Evolutionary conservation across 2,797 vertebrate genomes (phyloP).

Genomic region (Danio kyathit): DNA sequence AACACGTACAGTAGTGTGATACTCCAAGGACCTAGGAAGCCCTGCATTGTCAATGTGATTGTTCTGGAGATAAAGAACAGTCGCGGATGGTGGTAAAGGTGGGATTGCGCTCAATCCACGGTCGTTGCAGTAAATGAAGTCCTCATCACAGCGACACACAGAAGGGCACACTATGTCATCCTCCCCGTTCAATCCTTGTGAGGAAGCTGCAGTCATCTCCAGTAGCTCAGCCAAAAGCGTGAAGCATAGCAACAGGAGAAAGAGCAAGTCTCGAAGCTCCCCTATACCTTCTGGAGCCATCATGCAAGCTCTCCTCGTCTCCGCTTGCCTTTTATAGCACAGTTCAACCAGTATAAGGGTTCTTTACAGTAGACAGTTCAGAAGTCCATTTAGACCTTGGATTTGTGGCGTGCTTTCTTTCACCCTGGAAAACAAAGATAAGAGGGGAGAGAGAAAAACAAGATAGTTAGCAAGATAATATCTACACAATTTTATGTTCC

Average conservation of each 20-base stretch:
- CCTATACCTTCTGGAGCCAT: constrained; percentile 76
- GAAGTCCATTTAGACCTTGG: constrained; percentile 4
- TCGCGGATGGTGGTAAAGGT: constrained; percentile 87
- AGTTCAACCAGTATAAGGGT: constrained; percentile 25
- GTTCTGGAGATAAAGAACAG: constrained; percentile 96
- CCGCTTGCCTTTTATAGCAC: constrained; percentile 14
- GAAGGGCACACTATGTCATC: constrained; percentile 85
- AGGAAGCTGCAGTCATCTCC: constrained; percentile 75
- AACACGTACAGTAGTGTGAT: constrained; percentile 83
- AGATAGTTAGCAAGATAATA: constrained; percentile 46
- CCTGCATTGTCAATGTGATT: constrained; percentile 94
- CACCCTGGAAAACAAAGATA: constrained; percentile 67
- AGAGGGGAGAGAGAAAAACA: constrained; percentile 46
- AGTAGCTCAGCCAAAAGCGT: constrained; percentile 81
- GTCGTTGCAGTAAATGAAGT: constrained; percentile 97
- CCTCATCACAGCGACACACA: constrained; percentile 91
- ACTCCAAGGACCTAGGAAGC: constrained; percentile 85
- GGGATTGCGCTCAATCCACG: constrained; percentile 91
- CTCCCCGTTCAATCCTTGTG: constrained; percentile 72
- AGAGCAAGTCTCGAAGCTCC: constrained; percentile 82
- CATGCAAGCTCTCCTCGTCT: constrained; percentile 37
- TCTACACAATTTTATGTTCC: constrained; percentile 18
- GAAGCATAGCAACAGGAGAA: constrained; percentile 83
- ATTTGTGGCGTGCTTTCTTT: constrained; percentile 50
- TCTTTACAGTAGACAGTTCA: constrained; percentile 43